phyloP scores from a whole-genome alignment of 2,797 vertebrate species.

The Novumbra hubbsi region DNA sequence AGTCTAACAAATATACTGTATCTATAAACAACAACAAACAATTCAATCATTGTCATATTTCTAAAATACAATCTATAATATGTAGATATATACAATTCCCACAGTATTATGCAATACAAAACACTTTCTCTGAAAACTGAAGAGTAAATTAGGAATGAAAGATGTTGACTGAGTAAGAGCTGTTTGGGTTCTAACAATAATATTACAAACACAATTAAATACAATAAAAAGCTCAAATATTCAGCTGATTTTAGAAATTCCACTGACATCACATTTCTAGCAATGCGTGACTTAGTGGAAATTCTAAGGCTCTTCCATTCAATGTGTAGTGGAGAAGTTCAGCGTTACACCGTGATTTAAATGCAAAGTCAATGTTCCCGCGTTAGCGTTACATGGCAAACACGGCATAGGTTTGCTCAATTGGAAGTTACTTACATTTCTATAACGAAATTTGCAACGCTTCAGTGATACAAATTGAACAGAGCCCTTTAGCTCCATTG shows the following conservation, averaged over 20 bases:
- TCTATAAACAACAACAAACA: conserved; percentile 65
- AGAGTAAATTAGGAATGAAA: conserved; percentile 73
- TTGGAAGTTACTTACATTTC: too few species aligned
- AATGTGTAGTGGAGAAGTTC: too few species aligned
- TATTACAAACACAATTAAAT: conserved; percentile 7
- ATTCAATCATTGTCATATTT: conserved; percentile 64
- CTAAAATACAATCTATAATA: conserved; percentile 83
- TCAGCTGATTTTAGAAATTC: background rate
- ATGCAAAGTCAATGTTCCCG: too few species aligned
- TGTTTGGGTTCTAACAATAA: conserved; percentile 36
- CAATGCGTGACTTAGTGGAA: background rate
- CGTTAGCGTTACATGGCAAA: too few species aligned
- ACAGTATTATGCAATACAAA: conserved; percentile 65
- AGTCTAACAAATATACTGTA: conserved; percentile 71
- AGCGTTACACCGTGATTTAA: too few species aligned
- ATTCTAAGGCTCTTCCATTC: background rate
- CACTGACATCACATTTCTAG: background rate
- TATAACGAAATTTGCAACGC: too few species aligned
- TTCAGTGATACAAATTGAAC: too few species aligned
- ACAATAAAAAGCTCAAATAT: background rate
- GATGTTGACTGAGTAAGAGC: conserved; percentile 61
- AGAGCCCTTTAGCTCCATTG: too few species aligned
- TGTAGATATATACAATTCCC: conserved; percentile 71
- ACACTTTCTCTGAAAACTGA: conserved; percentile 78
- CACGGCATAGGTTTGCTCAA: too few species aligned